phyloP scores from a whole-genome alignment of 2,797 vertebrate genomes.

The Sarcoramphus papa region DNA sequence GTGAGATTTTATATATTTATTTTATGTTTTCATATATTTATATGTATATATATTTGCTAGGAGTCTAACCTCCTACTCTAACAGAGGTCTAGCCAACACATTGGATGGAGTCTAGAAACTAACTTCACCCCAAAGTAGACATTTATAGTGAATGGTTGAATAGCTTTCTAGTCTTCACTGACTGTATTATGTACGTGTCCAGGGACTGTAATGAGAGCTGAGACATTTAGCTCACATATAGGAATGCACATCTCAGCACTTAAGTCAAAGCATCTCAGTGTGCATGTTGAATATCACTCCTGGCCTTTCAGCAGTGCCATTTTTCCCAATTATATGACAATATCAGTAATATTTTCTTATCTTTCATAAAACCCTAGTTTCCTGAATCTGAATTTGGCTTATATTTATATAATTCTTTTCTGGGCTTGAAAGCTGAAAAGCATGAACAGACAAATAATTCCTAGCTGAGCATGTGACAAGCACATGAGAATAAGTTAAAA shows the following conservation, averaged over 20 bases:
- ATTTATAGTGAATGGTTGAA: neutral
- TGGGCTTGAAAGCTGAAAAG: neutral
- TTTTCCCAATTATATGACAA: neutral
- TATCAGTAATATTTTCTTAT: neutral
- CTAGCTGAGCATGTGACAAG: neutral
- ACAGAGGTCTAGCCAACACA: neutral
- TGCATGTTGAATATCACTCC: neutral
- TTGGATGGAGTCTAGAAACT: neutral
- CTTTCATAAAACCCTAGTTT: neutral
- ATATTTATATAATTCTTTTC: neutral
- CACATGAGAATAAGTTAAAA: neutral
- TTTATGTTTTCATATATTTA: neutral
- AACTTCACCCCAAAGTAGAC: neutral
- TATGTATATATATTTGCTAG: neutral
- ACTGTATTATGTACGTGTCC: neutral
- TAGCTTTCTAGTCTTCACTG: neutral
- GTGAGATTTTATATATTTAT: neutral
- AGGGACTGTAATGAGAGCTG: neutral
- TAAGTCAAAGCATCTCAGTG: neutral
- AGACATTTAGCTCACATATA: neutral
- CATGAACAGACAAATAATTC: neutral
- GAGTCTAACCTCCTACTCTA: neutral
- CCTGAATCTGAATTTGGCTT: neutral
- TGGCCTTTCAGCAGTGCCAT: neutral
- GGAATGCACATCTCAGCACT: neutral